These are phyloP conservation scores for Cryptoblepharus egeriae DNA, from an alignment of 2,797 vertebrate genomes.

Conservation along the genomic window DNA sequence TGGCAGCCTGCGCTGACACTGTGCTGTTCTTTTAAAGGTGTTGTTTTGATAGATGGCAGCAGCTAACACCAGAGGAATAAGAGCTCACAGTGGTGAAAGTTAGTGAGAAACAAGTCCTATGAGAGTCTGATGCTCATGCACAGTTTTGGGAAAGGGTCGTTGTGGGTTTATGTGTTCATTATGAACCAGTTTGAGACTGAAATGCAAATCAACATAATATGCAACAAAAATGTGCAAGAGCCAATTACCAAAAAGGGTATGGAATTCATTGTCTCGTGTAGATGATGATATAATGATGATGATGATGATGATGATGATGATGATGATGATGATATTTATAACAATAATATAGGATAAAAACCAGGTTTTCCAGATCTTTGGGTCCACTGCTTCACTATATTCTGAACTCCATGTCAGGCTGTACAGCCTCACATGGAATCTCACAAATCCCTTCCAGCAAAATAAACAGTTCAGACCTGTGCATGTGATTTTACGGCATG, in stretches of 20 bases:
- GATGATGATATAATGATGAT: not conserved
- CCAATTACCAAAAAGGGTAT: not conserved
- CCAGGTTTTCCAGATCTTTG: too few species aligned
- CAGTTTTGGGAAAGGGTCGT: not conserved
- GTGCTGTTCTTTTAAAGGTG: constrained; percentile 21
- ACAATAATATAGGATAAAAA: too few species aligned
- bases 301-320: not conserved
- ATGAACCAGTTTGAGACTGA: constrained; percentile 14
- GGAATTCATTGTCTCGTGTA: not conserved
- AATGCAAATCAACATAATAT: not conserved
- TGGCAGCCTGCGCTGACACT: constrained; percentile 3
- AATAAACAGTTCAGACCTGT: too few species aligned
- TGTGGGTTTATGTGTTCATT: not conserved
- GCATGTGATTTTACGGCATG: too few species aligned
- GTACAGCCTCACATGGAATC: too few species aligned
- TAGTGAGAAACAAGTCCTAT: constrained; percentile 21
- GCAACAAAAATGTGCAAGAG: not conserved
- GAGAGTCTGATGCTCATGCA: not conserved
- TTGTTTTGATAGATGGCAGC: not conserved
- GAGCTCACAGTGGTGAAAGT: not conserved
- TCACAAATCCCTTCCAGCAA: too few species aligned
- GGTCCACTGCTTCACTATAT: too few species aligned
- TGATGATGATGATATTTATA: not conserved
- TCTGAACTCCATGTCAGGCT: too few species aligned
- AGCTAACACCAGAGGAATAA: constrained; percentile 3